Conservation (phyloP, 2,888 invertebrate species). For the Drosophila aldrichi region DNA sequence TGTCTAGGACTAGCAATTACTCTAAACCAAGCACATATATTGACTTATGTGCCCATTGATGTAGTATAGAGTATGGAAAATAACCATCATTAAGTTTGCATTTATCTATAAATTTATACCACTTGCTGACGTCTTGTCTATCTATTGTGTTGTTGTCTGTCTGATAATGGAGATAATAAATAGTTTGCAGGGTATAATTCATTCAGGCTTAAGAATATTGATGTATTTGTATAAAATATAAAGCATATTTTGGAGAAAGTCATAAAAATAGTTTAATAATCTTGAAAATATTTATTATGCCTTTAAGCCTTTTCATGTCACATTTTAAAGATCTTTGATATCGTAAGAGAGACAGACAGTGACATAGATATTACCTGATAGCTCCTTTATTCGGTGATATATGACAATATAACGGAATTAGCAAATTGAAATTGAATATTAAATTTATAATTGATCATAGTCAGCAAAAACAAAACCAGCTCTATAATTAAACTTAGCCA, state of each 20-base stretch:
- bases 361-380: background rate
- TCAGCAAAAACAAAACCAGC: too few relatives aligned
- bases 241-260: background rate
- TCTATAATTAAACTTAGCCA: too few relatives aligned
- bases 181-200: background rate
- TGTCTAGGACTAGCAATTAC: too few relatives aligned
- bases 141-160: background rate
- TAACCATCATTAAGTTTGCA: too few relatives aligned
- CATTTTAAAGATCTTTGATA: background rate
- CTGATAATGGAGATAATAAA: background rate
- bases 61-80: too few relatives aligned
- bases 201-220: background rate
- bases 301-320: background rate
- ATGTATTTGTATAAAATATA: background rate
- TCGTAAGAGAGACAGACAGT: background rate
- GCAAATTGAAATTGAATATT: too few relatives aligned
- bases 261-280: background rate
- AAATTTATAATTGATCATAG: too few relatives aligned
- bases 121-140: background rate
- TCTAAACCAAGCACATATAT: too few relatives aligned
- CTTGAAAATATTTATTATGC: background rate
- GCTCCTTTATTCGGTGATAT: too few relatives aligned
- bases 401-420: too few relatives aligned
- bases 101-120: background rate
- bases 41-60: too few relatives aligned